Evolutionary conservation across 2,888 invertebrate genomes (phyloP), one percentile per base, ranked within the genome.

Genomic region (Acanthosepion pharaonis): DNA sequence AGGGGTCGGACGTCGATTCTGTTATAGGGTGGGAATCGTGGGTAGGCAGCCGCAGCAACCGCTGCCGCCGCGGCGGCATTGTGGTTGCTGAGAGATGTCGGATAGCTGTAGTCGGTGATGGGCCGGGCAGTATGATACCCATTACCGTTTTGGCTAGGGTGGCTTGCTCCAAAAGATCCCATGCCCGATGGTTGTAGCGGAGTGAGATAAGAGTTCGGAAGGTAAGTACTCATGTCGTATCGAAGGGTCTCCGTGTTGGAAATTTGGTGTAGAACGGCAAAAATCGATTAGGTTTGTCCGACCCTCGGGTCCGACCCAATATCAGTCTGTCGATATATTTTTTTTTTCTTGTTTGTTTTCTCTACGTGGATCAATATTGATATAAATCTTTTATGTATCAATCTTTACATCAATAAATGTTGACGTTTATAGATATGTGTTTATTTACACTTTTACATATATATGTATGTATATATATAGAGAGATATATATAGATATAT

Each of bases 11-110:
- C 94, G 48, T 94, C 94, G 59, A 94, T 55, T 64, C 94, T 51
- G 55, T 94, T 94, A 64, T 94, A 94, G 48, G 94, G 94, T 28
- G 94, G 94, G 94, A 94, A 94, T 33, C 94, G 94, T 5, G 94
- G 94, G 55, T 94, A 94, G n/a, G 78, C 49, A 25, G 92, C 92
- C n/a, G 92, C 92, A 11, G 92, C 92, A 8, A 53, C 92, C 15
- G 92, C 92, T 1, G 92, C 92, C 5, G 92, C 92, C n/a, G 92
- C 92, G n/a, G 94, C 64, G 6, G 55, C 55, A 48, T 94, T 94
- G 64, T 64, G 59, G 23, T 55, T 55, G 94, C 55, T 94, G 3
- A 59, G 55, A 42, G 64, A 20, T 33, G 94, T 48, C 20, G 64
- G 53, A 42, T 94, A 94, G 25, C 55, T 94, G 18, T 94, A 94